Percentiles rank a stretch among this genome's conserved stretches.
These are phyloP conservation scores for Latrodectus hesperus DNA, from an alignment of 2,888 invertebrate species.

Conservation along the genomic window DNA sequence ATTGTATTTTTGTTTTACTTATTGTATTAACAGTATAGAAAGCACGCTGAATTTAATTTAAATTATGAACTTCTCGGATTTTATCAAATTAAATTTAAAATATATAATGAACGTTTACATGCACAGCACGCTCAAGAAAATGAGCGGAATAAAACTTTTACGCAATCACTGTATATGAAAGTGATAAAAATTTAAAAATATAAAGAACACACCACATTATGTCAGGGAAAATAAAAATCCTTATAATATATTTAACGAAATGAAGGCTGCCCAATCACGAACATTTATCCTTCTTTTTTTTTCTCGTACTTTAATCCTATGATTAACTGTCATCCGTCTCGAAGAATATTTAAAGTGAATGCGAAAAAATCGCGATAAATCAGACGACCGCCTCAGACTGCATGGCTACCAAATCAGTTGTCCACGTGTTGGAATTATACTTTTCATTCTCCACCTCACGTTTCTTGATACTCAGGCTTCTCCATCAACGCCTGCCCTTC, in stretches of 20 bases:
- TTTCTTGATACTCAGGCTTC: conserved; percentile 11
- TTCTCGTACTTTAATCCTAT: background rate
- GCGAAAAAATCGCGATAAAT: conserved; percentile 30
- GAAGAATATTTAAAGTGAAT: conserved; percentile 12
- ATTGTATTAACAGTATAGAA: no score
- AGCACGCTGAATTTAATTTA: no score
- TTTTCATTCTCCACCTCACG: conserved; percentile 19
- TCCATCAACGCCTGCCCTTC: conserved; percentile 52
- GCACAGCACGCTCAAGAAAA: no score
- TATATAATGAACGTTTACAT: no score
- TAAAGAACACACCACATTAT: no score
- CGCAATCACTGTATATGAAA: no score
- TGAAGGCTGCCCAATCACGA: background rate
- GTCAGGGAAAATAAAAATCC: no score
- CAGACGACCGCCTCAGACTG: conserved; percentile 37
- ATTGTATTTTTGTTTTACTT: no score
- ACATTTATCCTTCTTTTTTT: background rate
- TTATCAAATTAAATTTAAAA: no score
- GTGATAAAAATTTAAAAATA: no score
- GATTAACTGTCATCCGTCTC: background rate
- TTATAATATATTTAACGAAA: background rate
- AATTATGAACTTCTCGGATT: no score
- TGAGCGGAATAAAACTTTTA: no score
- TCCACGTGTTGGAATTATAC: background rate
- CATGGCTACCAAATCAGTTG: conserved; percentile 21